Evolutionary conservation across 2,888 invertebrate genomes (phyloP).

Genomic region (Torymus texanus): DNA sequence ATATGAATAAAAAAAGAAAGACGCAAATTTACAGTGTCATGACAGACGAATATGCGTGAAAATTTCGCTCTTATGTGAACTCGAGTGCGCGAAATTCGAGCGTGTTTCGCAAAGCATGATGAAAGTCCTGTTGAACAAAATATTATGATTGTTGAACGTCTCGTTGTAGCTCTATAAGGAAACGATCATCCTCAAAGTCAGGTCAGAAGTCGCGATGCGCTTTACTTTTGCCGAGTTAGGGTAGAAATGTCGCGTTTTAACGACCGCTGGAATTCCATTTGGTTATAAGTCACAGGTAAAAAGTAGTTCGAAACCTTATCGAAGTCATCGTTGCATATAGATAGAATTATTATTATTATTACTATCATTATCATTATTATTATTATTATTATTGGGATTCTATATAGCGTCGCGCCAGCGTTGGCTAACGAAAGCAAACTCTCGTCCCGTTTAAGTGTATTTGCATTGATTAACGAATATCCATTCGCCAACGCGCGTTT

Average conservation of each 20-base stretch:
- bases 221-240: slow-evolving; percentile 40
- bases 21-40: slow-evolving; percentile 18
- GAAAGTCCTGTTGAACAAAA: slow-evolving; percentile 57
- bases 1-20: slow-evolving; percentile 3
- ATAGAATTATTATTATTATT: slow-evolving; percentile 23
- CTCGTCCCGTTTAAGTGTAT: slow-evolving; percentile 27
- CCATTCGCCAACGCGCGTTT: slow-evolving; percentile 9
- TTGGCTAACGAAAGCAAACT: slow-evolving; percentile 19
- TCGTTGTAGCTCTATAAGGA: slow-evolving; percentile 53
- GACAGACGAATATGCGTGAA: slow-evolving; percentile 4
- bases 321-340: slow-evolving; percentile 39
- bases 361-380: neutral
- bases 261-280: slow-evolving; percentile 37
- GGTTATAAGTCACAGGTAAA: slow-evolving; percentile 18
- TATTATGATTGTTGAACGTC: slow-evolving; percentile 59
- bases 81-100: slow-evolving; percentile 44
- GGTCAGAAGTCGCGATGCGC: slow-evolving; percentile 49
- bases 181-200: slow-evolving; percentile 53
- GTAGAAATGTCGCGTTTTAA: slow-evolving; percentile 31
- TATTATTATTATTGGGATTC: slow-evolving; percentile 18
- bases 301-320: slow-evolving; percentile 17
- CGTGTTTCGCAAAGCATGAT: slow-evolving; percentile 52
- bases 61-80: slow-evolving; percentile 48
- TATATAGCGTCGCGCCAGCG: slow-evolving; percentile 22
- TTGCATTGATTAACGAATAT: neutral